phyloP scores from a whole-genome alignment of 2,113 vertebrate genomes.

The Coracopsis vasa region DNA sequence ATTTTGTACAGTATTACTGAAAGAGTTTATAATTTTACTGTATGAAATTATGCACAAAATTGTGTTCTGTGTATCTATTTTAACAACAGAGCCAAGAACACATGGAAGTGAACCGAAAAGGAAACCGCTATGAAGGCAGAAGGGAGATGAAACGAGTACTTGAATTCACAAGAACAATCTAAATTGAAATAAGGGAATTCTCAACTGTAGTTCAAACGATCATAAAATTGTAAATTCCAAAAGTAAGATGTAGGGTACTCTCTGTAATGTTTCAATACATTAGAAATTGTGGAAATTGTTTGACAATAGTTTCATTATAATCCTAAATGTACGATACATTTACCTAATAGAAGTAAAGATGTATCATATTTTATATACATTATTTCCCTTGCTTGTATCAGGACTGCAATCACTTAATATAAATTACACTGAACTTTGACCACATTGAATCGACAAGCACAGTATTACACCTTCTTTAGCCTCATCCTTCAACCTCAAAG shows the following conservation, averaged over 20 bases:
- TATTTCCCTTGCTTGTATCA: background rate
- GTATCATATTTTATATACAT: background rate
- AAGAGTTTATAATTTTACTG: background rate
- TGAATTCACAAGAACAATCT: constrained; percentile 43
- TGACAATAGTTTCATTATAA: background rate
- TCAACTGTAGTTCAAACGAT: background rate
- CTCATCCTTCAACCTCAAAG: background rate
- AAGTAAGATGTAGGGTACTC: constrained; percentile 21
- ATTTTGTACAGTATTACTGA: background rate
- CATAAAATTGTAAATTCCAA: constrained; percentile 45
- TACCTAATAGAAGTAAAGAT: background rate
- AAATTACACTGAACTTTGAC: background rate
- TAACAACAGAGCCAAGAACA: constrained; percentile 67
- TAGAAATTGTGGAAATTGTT: background rate
- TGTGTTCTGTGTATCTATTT: background rate
- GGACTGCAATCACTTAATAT: background rate
- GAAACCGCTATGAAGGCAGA: background rate
- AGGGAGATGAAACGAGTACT: constrained; percentile 8
- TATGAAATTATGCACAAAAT: background rate
- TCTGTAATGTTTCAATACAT: background rate
- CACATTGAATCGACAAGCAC: background rate
- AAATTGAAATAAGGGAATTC: constrained; percentile 45
- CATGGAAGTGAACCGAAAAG: constrained; percentile 44
- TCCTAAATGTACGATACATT: background rate
- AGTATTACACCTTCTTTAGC: background rate